Evolutionary conservation across 2,113 vertebrate species (phyloP).

Genomic region (Chroicocephalus ridibundus): DNA sequence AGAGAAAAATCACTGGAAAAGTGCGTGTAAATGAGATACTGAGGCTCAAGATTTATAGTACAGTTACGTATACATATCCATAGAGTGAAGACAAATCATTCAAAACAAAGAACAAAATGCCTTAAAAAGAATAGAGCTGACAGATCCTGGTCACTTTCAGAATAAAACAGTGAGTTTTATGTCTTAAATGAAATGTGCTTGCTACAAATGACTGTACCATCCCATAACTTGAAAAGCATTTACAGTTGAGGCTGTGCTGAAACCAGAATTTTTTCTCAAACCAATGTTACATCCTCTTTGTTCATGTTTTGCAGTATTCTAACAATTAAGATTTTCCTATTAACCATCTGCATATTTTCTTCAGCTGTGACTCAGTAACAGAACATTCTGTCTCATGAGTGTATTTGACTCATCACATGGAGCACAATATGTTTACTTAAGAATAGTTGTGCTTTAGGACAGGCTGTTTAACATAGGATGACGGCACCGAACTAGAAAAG

Average conservation of each 20-base stretch:
- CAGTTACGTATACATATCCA: not conserved
- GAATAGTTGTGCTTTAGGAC: not conserved
- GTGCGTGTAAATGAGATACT: not conserved
- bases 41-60: not conserved
- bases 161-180: not conserved
- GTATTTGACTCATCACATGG: conserved; percentile 18
- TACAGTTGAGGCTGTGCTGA: not conserved
- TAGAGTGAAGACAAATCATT: not conserved
- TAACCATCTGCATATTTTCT: conserved; percentile 56
- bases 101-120: not conserved
- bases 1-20: not conserved
- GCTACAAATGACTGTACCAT: not conserved
- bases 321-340: conserved; percentile 51
- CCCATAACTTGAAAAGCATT: not conserved
- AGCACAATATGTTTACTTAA: conserved; percentile 53
- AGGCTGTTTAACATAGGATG: not conserved
- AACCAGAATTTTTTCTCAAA: conserved; percentile 31
- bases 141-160: not conserved
- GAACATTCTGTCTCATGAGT: conserved; percentile 26
- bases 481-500: not conserved
- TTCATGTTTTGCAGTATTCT: not conserved
- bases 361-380: conserved; percentile 36
- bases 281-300: not conserved
- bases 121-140: not conserved
- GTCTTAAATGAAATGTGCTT: not conserved